Evolutionary conservation across 2,113 vertebrate species (phyloP).

Genomic region (Stictonetta naevosa): DNA sequence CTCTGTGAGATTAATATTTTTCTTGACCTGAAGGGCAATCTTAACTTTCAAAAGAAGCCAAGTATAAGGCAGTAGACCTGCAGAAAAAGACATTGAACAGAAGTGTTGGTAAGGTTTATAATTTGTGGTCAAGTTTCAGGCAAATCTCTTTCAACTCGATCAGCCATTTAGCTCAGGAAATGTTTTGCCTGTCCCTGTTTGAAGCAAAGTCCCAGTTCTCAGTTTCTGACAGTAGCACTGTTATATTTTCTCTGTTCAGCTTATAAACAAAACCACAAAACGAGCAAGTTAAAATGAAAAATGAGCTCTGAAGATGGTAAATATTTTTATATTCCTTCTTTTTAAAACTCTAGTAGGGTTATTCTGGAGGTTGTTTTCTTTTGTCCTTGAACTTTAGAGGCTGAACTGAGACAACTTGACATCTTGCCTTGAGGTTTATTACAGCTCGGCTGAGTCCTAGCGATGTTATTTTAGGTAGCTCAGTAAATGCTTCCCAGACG

Average conservation of each 20-base stretch:
- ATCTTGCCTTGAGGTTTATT: not conserved
- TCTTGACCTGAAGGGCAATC: constrained; percentile 8
- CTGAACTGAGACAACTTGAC: not conserved
- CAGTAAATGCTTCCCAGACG: not conserved
- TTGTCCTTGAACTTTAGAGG: not conserved
- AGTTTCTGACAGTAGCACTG: not conserved
- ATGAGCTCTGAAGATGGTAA: not conserved
- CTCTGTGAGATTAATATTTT: constrained; percentile 50
- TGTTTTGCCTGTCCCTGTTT: not conserved
- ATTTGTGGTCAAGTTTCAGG: not conserved
- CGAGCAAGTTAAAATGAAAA: not conserved
- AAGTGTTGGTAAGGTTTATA: not conserved
- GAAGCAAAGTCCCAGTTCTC: not conserved
- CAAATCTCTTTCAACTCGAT: not conserved
- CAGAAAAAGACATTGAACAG: not conserved
- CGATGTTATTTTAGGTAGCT: not conserved
- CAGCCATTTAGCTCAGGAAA: not conserved
- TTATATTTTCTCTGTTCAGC: not conserved
- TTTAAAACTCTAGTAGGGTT: not conserved
- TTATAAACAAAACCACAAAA: not conserved
- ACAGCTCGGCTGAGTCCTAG: not conserved
- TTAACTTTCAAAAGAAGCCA: constrained; percentile 13
- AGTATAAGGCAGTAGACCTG: not conserved
- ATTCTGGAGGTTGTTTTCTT: not conserved
- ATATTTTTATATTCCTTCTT: not conserved